Evolutionary conservation across 2,113 vertebrate genomes (phyloP).

Genomic region (Xiphophorus couchianus): DNA sequence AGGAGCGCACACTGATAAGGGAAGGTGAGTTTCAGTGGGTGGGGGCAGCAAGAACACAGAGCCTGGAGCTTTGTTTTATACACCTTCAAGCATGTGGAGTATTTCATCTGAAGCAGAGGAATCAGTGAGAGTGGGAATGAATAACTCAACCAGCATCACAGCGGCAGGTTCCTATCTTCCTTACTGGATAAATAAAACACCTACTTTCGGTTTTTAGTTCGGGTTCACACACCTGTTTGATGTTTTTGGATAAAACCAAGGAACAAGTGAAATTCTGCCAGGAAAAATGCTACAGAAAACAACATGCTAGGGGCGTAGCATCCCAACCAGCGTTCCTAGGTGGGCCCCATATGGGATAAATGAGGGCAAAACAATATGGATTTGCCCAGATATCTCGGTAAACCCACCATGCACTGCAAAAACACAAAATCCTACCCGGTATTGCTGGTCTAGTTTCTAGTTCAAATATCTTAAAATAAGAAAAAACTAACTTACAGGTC

Average conservation of each 20-base stretch:
- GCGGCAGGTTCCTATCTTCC: not conserved
- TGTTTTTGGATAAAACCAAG: not conserved
- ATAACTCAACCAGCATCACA: not conserved
- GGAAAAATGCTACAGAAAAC: no score
- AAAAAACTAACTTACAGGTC: no score
- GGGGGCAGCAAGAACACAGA: constrained; percentile 16
- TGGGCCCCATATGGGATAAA: no score
- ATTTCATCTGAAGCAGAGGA: not conserved
- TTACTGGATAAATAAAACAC: not conserved
- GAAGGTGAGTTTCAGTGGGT: constrained; percentile 38
- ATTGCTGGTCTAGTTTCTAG: no score
- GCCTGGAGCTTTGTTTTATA: constrained; percentile 26
- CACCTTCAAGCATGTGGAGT: not conserved
- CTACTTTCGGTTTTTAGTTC: not conserved
- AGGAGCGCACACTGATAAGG: constrained; percentile 64
- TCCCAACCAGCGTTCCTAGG: no score
- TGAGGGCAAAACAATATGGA: no score
- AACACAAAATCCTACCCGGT: no score
- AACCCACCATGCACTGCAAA: no score
- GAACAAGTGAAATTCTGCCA: no score
- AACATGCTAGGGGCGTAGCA: no score
- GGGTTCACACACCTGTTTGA: not conserved
- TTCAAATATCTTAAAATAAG: no score
- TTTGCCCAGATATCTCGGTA: no score
- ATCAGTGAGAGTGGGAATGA: not conserved